Base-by-base conservation (phyloP, 2,113 vertebrate genomes). In the Theropithecus gelada region DNA sequence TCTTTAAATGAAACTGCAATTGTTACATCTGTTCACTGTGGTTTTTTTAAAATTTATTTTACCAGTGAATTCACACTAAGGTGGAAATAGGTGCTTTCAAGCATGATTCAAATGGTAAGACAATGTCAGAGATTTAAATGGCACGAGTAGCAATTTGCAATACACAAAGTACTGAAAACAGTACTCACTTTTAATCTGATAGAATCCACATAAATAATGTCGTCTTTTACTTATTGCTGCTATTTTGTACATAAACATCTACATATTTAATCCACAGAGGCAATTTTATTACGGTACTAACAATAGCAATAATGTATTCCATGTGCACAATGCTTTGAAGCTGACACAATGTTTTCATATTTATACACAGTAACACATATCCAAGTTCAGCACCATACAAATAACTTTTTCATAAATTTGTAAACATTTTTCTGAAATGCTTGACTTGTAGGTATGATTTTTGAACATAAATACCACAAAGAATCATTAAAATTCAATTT, bases 161-260 rank as follows among this genome's bases (percentile, higher is more conserved):
- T 96, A 70, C 8, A 50, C 10, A 55, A 83, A 84, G 8, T 93
- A 55, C 13, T 72, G 1, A 68, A 89, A 87, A 40, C 30, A 70
- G 35, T 57, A 50, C 1, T 93, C 13, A 9, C 23, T 40, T 80
- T 88, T 64, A 30, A 30, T 80, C n/a, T 96, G 80, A 57, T 5
- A 94, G 64, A 83, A 52, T 94, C 93, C 55, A 68, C 0, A 57
- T 14, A 64, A 95, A 91, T 14, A 90, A 79, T 73, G 57, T n/a
- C 22, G 92, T 78, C 52, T 80, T 79, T 50, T 50, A 35, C 9
- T 20, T 70, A n/a, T 57, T 70, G 70, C 20, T 75, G 64, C 32
- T 86, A 40, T 91, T 95, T 95, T 35, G 6, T 35, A 94, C 96
- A 59, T 66, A 97, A 79, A 23, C 70, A 84, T 82, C 1, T 23